phyloP scores from a whole-genome alignment of 2,113 vertebrate species.

The Oenanthe oenanthe region DNA sequence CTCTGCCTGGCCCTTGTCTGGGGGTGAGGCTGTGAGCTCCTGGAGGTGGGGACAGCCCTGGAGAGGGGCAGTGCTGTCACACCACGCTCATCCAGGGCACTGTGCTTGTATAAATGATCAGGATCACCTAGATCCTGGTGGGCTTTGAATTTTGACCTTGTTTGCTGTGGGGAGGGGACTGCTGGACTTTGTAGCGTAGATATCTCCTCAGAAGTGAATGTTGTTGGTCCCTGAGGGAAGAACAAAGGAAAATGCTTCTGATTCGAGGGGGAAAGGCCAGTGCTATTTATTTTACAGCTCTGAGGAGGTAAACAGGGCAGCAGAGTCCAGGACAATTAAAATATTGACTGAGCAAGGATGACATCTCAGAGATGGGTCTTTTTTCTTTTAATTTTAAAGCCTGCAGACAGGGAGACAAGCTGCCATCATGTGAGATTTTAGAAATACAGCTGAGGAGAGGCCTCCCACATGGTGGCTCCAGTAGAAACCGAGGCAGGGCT shows the following conservation, averaged over 20 bases:
- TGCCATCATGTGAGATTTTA: background rate
- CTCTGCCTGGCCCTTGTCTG: background rate
- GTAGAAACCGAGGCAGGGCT: background rate
- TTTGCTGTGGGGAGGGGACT: background rate
- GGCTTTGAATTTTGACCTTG: background rate
- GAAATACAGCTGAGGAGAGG: background rate
- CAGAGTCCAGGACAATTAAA: conserved; percentile 11
- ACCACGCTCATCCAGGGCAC: background rate
- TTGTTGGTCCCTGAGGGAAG: background rate
- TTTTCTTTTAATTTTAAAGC: background rate
- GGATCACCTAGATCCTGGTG: background rate
- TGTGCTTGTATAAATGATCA: background rate
- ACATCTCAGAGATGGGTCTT: background rate
- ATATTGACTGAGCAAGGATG: background rate
- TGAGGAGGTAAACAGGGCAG: background rate
- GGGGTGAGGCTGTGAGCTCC: background rate
- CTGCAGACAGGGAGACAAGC: background rate
- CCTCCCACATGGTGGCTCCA: background rate
- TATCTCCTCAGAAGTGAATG: background rate
- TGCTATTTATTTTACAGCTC: conserved; percentile 9
- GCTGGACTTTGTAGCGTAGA: background rate
- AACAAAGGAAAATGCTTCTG: conserved; percentile 34
- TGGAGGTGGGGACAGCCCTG: background rate
- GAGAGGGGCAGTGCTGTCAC: background rate
- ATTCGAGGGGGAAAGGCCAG: background rate